phyloP scores from a whole-genome alignment of 1,140 invertebrate species.

The Aphaenogaster ashmeadi region DNA sequence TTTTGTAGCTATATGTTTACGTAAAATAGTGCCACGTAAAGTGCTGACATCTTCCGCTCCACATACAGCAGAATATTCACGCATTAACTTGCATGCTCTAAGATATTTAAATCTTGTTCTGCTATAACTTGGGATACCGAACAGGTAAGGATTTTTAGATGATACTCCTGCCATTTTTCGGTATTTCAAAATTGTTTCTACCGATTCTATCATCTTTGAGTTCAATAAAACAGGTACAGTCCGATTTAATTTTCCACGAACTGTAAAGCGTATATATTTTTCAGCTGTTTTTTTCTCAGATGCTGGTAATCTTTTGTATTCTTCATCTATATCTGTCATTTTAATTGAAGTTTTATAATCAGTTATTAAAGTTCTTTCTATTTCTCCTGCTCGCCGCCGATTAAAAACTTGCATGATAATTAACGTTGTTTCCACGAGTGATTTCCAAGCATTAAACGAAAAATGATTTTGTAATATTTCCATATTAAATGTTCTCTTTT shows the following conservation, averaged over 20 bases:
- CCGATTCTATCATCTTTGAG: neutral
- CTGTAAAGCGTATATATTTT: neutral
- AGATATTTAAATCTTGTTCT: neutral
- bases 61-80: neutral
- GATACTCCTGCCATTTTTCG: neutral
- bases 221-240: neutral
- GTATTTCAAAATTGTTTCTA: slow-evolving; percentile 3
- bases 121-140: neutral
- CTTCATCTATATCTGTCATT: slow-evolving; percentile 7
- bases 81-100: slow-evolving; percentile 8
- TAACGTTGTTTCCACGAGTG: neutral
- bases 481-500: neutral
- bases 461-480: neutral
- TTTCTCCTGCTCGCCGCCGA: slow-evolving; percentile 6
- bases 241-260: slow-evolving; percentile 22
- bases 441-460: neutral
- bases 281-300: neutral
- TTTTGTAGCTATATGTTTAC: slow-evolving; percentile 31
- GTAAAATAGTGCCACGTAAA: slow-evolving; percentile 11
- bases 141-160: slow-evolving; percentile 7
- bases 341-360: neutral
- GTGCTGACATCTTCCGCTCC: neutral
- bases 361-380: neutral
- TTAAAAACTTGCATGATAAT: slow-evolving; percentile 8
- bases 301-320: neutral